Percentiles rank a stretch among this genome's conserved stretches.
Evolutionary conservation across 2,888 invertebrate genomes (phyloP).

Genomic region (Pogonocherus hispidulus): DNA sequence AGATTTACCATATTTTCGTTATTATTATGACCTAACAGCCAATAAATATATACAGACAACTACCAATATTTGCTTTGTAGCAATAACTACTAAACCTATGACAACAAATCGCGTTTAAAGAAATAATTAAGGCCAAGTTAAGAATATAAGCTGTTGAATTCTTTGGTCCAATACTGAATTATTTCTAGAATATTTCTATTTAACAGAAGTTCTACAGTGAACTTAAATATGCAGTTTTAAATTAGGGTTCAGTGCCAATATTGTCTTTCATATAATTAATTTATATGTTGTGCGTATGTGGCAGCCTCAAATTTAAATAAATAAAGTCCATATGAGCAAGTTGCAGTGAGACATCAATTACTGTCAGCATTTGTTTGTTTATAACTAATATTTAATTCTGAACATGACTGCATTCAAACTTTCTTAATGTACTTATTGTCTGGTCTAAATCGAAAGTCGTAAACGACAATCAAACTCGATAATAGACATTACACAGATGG

Average conservation of each 20-base stretch:
- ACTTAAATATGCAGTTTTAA: not conserved
- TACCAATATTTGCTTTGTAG: not conserved
- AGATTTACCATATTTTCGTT: not conserved
- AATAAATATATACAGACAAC: not conserved
- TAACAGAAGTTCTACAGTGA: too few relatives aligned
- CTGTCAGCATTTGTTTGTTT: not conserved
- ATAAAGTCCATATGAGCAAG: not conserved
- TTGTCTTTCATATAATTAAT: not conserved
- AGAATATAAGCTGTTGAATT: not conserved
- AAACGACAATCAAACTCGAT: constrained; percentile 2
- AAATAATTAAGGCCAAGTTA: not conserved
- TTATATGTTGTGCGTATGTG: not conserved
- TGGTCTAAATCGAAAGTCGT: constrained; percentile 14
- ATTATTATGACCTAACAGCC: too few relatives aligned
- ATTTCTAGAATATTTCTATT: too few relatives aligned
- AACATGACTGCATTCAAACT: constrained; percentile 10
- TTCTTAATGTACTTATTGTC: constrained; percentile 8
- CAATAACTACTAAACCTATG: not conserved
- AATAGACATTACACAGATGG: not conserved
- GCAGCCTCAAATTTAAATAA: constrained; percentile 15
- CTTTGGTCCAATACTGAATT: not conserved
- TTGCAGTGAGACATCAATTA: constrained; percentile 11
- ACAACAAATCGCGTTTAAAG: not conserved
- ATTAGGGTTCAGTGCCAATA: constrained; percentile 17
- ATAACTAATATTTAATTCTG: constrained; percentile 27